A percentile compares a stretch with the other conserved stretches of the same genome.
Conservation (phyloP, 1,140 invertebrate genomes). For the Drosophila elegans region DNA sequence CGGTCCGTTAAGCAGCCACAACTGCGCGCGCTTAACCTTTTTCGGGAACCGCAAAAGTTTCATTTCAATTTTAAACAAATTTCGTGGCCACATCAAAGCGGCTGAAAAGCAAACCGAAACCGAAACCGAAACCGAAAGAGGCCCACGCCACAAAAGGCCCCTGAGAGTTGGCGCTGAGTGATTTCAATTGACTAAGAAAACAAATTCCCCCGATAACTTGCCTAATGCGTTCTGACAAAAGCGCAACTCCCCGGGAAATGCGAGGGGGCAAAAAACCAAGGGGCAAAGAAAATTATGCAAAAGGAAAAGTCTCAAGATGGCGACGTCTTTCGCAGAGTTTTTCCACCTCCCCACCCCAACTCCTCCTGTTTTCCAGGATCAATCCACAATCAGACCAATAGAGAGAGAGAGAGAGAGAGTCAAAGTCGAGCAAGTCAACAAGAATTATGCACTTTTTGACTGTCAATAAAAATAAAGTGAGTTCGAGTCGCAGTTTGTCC, state of each 20-base stretch:
- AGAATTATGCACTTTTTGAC: constrained; percentile 81
- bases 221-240: constrained; percentile 72
- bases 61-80: constrained; percentile 63
- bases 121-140: no score
- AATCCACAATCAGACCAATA: constrained; percentile 19
- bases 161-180: constrained; percentile 63
- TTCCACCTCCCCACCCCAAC: background rate
- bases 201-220: constrained; percentile 68
- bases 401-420: background rate
- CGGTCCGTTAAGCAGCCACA: constrained; percentile 60
- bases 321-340: constrained; percentile 17
- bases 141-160: constrained; percentile 17
- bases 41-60: constrained; percentile 67
- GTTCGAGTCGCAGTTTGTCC: constrained; percentile 60
- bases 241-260: constrained; percentile 55
- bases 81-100: constrained; percentile 76
- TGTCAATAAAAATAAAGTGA: constrained; percentile 84
- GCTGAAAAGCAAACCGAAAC: constrained; percentile 54
- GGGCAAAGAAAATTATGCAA: constrained; percentile 52
- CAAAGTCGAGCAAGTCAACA: constrained; percentile 74
- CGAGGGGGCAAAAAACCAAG: constrained; percentile 20
- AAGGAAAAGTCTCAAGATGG: constrained; percentile 68
- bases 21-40: constrained; percentile 64
- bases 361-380: background rate
- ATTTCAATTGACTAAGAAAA: constrained; percentile 84